Conservation (phyloP, 2,888 invertebrate genomes). For the Acholoe squamosa region DNA sequence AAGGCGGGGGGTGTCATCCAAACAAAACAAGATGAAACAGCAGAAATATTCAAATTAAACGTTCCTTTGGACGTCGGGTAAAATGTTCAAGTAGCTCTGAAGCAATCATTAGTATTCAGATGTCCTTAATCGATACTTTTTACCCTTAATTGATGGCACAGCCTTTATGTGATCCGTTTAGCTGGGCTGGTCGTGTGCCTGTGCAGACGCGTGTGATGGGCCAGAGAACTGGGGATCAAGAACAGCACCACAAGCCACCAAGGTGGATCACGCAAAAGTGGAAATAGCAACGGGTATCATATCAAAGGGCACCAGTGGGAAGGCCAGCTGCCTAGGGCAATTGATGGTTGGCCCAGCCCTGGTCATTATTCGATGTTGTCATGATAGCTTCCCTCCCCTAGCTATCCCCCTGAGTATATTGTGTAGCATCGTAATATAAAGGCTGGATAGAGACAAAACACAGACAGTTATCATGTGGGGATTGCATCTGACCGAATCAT, state of each 20-base stretch:
- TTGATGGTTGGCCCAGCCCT: slow-evolving; percentile 8
- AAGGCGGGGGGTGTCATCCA: neutral
- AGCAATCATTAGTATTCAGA: slow-evolving; percentile 26
- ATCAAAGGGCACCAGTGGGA: neutral
- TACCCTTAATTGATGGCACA: neutral
- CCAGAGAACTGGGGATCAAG: neutral
- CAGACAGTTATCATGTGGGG: neutral
- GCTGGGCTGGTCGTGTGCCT: neutral
- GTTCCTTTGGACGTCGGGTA: neutral
- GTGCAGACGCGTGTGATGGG: neutral
- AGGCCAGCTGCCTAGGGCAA: slow-evolving; percentile 1
- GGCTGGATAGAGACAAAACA: neutral
- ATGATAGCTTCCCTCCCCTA: neutral
- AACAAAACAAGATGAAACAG: neutral
- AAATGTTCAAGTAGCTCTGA: neutral
- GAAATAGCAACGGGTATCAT: slow-evolving; percentile 42
- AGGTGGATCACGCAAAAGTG: neutral
- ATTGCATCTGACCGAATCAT: neutral
- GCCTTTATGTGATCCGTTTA: neutral
- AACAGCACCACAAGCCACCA: neutral
- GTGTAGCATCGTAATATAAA: neutral
- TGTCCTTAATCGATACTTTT: slow-evolving; percentile 52
- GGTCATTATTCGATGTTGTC: slow-evolving; percentile 50
- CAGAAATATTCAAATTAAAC: slow-evolving; percentile 38
- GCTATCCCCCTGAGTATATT: neutral